These are phyloP conservation scores for cattle (Bos taurus) DNA, from an alignment of 2,113 vertebrate species.

Conservation along the genomic window DNA sequence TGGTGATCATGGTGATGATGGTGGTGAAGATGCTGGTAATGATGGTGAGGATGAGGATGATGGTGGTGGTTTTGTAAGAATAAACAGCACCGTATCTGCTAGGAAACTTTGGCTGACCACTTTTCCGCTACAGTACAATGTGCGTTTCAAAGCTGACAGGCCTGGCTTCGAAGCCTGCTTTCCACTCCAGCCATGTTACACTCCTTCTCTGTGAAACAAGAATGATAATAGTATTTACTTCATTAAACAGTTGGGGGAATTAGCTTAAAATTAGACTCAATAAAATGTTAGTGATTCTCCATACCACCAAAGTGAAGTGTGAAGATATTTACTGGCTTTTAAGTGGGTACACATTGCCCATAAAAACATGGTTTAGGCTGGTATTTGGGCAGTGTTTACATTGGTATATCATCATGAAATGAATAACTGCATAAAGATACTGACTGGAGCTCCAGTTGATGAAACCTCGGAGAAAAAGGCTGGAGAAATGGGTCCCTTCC, in stretches of 20 bases:
- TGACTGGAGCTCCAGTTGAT: neutral
- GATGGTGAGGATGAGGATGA: neutral
- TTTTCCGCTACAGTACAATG: accelerated
- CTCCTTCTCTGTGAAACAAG: neutral
- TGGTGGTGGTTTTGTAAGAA: neutral
- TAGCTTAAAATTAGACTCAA: neutral
- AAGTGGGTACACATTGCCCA: neutral
- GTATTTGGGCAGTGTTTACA: neutral
- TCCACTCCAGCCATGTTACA: neutral
- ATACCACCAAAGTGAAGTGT: neutral
- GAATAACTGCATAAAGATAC: neutral
- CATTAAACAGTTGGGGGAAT: neutral
- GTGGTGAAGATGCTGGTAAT: neutral
- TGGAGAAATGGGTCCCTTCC: neutral
- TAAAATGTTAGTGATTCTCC: neutral
- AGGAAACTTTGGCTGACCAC: neutral
- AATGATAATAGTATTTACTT: neutral
- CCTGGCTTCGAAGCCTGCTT: neutral
- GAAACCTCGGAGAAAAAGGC: neutral
- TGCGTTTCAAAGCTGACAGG: neutral
- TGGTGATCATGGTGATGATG: no score
- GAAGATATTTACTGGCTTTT: neutral
- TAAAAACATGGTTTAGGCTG: neutral
- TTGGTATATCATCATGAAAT: neutral
- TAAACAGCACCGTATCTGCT: neutral